Percentiles rank a stretch among this genome's conserved stretches.
phyloP scores from a whole-genome alignment of 2,888 invertebrate species.

The Polyploca ridens region DNA sequence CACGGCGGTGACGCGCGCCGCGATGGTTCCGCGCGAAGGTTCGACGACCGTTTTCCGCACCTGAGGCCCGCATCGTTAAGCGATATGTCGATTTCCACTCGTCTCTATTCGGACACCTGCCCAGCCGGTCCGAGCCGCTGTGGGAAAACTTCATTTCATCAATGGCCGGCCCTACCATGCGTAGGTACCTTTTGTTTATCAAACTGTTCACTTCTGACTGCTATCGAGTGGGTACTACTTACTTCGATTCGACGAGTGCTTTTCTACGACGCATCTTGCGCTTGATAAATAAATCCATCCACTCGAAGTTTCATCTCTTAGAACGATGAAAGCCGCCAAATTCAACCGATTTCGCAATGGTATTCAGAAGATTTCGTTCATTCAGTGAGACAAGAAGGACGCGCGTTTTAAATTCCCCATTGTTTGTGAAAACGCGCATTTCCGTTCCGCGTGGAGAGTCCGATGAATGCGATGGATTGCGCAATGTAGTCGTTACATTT shows the following conservation, averaged over 20 bases:
- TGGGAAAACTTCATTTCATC: conserved; percentile 75
- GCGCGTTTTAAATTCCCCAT: conserved; percentile 53
- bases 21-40: conserved; percentile 24
- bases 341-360: conserved; percentile 41
- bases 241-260: conserved; percentile 58
- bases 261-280: conserved; percentile 52
- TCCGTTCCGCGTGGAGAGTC: conserved; percentile 55
- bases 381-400: conserved; percentile 36
- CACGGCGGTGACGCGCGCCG: conserved; percentile 29
- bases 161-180: conserved; percentile 69
- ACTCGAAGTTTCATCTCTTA: conserved; percentile 39
- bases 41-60: conserved; percentile 59
- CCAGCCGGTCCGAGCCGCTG: conserved; percentile 63
- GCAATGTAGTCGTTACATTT: conserved; percentile 53
- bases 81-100: conserved; percentile 60
- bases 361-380: conserved; percentile 50
- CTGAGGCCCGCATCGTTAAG: conserved; percentile 56
- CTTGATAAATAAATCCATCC: conserved; percentile 66
- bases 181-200: conserved; percentile 77
- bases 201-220: conserved; percentile 80
- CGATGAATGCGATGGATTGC: conserved; percentile 54
- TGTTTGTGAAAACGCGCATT: conserved; percentile 60
- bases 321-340: conserved; percentile 33
- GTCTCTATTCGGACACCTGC: conserved; percentile 68
- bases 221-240: conserved; percentile 49